Evolutionary conservation across 2,888 invertebrate genomes (phyloP).

Genomic region (Tiphia femorata): DNA sequence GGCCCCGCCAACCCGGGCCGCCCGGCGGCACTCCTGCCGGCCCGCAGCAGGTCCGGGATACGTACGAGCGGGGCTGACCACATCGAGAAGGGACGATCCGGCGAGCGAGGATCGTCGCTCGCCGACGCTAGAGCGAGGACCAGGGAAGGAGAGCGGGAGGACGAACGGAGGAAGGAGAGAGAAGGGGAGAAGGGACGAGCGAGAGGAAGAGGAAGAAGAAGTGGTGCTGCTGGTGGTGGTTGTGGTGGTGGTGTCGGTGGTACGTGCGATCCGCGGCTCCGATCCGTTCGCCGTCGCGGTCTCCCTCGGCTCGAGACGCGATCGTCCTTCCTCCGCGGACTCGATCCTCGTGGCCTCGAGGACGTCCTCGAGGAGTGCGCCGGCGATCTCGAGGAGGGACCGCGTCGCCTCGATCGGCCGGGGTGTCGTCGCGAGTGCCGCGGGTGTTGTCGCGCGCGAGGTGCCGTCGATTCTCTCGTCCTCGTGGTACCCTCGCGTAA

Average conservation of each 20-base stretch:
- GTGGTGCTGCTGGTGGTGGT: no score
- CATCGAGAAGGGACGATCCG: conserved; percentile 46
- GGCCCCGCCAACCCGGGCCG: conserved; percentile 56
- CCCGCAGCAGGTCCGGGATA: conserved; percentile 55
- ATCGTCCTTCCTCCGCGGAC: no score
- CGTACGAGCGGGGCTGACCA: conserved; percentile 58
- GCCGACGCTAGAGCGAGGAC: neutral
- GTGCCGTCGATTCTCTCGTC: no score
- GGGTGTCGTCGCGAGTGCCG: no score
- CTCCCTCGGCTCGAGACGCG: no score
- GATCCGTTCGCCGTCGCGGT: no score
- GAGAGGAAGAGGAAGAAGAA: neutral
- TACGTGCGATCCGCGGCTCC: no score
- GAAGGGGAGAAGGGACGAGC: neutral
- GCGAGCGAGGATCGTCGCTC: conserved; percentile 36
- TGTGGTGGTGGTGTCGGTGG: no score
- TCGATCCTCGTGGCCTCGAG: no score
- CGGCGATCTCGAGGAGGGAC: conserved; percentile 6
- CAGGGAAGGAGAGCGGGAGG: neutral
- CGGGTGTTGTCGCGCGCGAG: no score
- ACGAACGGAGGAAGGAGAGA: neutral
- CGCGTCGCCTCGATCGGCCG: no score
- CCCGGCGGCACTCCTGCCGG: conserved; percentile 49
- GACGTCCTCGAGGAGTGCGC: conserved; percentile 9
- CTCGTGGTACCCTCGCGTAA: no score